Conservation (phyloP, 2,888 invertebrate species). For the Lamellibrachia columna region DNA sequence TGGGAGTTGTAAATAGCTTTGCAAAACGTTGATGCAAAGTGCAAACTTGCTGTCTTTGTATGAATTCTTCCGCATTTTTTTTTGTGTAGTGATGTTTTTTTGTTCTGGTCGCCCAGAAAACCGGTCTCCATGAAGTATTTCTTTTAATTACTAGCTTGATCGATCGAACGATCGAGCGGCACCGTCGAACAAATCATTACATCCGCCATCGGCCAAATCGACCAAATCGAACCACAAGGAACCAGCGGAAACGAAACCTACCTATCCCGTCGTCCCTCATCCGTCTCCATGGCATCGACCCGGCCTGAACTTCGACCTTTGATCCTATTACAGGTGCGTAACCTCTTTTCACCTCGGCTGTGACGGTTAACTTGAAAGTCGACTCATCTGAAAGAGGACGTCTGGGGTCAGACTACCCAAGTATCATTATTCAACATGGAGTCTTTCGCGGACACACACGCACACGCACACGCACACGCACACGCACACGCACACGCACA, state of each 20-base stretch:
- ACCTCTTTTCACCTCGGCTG: not conserved
- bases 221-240: not conserved
- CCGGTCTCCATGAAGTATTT: too few relatives aligned
- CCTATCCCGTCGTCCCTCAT: not conserved
- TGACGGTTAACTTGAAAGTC: not conserved
- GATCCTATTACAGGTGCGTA: not conserved
- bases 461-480: not conserved
- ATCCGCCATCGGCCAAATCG: not conserved
- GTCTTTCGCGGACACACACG: not conserved
- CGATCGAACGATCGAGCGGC: too few relatives aligned
- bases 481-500: too few relatives aligned
- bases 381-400: not conserved
- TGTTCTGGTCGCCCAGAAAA: too few relatives aligned
- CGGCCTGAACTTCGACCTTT: not conserved
- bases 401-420: not conserved
- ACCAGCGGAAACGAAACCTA: not conserved
- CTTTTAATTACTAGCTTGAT: too few relatives aligned
- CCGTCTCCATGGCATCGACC: not conserved
- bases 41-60: too few relatives aligned
- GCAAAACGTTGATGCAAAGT: too few relatives aligned
- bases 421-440: not conserved
- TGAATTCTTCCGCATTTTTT: too few relatives aligned
- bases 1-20: too few relatives aligned
- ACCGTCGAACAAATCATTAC: too few relatives aligned
- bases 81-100: too few relatives aligned